phyloP scores from a whole-genome alignment of 2,797 vertebrate genomes.

The Bradypodion ventrale region DNA sequence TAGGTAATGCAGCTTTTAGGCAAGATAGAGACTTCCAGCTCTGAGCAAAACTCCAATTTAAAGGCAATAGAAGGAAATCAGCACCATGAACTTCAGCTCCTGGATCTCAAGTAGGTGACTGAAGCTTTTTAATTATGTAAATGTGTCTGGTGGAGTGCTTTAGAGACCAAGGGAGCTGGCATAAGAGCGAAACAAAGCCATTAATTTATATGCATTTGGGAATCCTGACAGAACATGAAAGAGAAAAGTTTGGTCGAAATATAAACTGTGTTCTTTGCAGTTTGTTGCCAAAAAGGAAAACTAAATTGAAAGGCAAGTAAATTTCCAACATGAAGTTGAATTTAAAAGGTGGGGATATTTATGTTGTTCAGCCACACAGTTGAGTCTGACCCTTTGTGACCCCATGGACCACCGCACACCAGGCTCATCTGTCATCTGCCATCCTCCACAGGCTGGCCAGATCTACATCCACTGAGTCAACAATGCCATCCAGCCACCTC shows the following conservation, averaged over 20 bases:
- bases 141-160: constrained; percentile 47
- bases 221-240: constrained; percentile 39
- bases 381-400: not conserved
- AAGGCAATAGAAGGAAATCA: constrained; percentile 75
- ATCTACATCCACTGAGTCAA: too few species aligned
- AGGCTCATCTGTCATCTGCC: too few species aligned
- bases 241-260: constrained; percentile 19
- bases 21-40: constrained; percentile 75
- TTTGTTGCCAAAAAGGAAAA: not conserved
- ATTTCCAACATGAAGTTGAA: too few species aligned
- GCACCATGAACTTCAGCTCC: constrained; percentile 75
- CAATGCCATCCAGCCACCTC: too few species aligned
- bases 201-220: constrained; percentile 44
- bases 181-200: constrained; percentile 43
- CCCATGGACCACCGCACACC: too few species aligned
- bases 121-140: constrained; percentile 64
- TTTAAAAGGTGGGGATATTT: too few species aligned
- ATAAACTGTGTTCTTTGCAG: not conserved
- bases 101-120: constrained; percentile 80
- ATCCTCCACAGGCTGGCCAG: too few species aligned
- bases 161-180: constrained; percentile 42
- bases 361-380: not conserved
- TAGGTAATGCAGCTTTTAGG: constrained; percentile 77
- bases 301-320: constrained; percentile 14
- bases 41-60: constrained; percentile 72